Evolutionary conservation across 2,888 invertebrate genomes (phyloP).

Genomic region (Lymantria monacha): DNA sequence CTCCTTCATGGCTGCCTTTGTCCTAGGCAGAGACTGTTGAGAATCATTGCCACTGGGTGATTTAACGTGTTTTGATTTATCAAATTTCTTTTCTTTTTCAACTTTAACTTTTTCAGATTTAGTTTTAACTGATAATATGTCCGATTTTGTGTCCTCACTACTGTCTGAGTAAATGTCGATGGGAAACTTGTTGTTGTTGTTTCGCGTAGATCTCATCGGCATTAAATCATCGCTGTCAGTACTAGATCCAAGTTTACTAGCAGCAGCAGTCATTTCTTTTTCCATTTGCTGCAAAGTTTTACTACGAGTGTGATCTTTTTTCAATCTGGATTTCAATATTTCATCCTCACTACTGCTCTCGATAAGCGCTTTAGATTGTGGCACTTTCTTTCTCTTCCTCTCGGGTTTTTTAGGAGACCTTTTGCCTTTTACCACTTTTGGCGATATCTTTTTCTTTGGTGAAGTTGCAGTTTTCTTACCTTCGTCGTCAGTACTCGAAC

Average conservation of each 20-base stretch:
- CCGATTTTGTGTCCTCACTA: constrained; percentile 79
- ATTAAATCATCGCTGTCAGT: constrained; percentile 91
- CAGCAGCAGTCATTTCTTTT: constrained; percentile 85
- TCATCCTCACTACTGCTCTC: constrained; percentile 86
- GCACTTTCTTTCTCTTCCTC: constrained; percentile 77
- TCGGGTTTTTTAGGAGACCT: constrained; percentile 68
- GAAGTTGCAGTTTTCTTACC: constrained; percentile 63
- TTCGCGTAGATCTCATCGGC: constrained; percentile 82
- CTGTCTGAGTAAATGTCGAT: constrained; percentile 93
- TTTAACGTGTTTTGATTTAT: constrained; percentile 83
- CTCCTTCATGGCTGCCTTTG: constrained; percentile 93
- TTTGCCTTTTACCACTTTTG: constrained; percentile 63
- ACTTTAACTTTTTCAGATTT: constrained; percentile 69
- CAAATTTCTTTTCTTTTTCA: constrained; percentile 69
- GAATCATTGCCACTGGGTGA: constrained; percentile 86
- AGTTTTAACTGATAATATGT: constrained; percentile 55
- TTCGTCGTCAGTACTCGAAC: constrained; percentile 84
- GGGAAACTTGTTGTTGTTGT: constrained; percentile 82
- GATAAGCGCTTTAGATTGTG: constrained; percentile 72
- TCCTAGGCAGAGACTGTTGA: constrained; percentile 86
- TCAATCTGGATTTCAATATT: constrained; percentile 60
- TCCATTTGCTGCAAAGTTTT: constrained; percentile 88
- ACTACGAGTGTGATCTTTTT: constrained; percentile 70
- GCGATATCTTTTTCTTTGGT: constrained; percentile 75
- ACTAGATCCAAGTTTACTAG: constrained; percentile 79